These are phyloP conservation scores for Octomys mimax DNA, from an alignment of 2,797 vertebrate genomes.

Conservation along the genomic window DNA sequence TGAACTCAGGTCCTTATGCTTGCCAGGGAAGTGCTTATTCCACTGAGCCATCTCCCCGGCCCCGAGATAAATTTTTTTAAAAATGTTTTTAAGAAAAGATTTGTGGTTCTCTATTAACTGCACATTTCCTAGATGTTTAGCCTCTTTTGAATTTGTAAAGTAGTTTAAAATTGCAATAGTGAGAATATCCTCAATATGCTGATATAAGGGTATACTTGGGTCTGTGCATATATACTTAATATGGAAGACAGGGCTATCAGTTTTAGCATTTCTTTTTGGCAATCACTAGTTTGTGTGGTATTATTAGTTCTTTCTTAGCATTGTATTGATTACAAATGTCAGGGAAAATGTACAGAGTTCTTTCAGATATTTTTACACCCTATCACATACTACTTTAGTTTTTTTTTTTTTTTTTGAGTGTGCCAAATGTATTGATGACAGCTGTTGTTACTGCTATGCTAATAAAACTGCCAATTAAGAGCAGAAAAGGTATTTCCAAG, in stretches of 20 bases:
- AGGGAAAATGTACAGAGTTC: conserved; percentile 74
- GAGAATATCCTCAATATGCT: conserved; percentile 79
- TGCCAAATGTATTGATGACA: conserved; percentile 81
- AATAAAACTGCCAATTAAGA: conserved; percentile 76
- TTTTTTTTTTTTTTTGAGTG: conserved; percentile 50
- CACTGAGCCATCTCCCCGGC: too few species aligned
- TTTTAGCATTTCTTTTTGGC: conserved; percentile 81
- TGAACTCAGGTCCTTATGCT: too few species aligned
- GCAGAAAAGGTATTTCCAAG: conserved; percentile 61
- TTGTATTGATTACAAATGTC: conserved; percentile 82
- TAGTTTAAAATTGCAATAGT: conserved; percentile 81
- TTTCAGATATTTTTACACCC: conserved; percentile 67
- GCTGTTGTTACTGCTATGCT: conserved; percentile 73
- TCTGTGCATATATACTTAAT: conserved; percentile 69
- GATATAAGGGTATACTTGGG: conserved; percentile 81
- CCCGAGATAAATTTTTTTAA: not conserved
- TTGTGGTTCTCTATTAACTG: conserved; percentile 84
- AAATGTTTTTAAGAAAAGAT: conserved; percentile 86
- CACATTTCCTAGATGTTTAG: conserved; percentile 80
- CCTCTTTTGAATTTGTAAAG: conserved; percentile 76
- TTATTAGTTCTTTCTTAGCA: conserved; percentile 84
- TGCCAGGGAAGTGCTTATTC: too few species aligned
- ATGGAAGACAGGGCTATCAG: conserved; percentile 76
- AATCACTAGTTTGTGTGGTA: conserved; percentile 81
- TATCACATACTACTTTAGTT: conserved; percentile 65